These are phyloP conservation scores for Otis tarda DNA, from an alignment of 2,113 vertebrate genomes.

Conservation along the genomic window DNA sequence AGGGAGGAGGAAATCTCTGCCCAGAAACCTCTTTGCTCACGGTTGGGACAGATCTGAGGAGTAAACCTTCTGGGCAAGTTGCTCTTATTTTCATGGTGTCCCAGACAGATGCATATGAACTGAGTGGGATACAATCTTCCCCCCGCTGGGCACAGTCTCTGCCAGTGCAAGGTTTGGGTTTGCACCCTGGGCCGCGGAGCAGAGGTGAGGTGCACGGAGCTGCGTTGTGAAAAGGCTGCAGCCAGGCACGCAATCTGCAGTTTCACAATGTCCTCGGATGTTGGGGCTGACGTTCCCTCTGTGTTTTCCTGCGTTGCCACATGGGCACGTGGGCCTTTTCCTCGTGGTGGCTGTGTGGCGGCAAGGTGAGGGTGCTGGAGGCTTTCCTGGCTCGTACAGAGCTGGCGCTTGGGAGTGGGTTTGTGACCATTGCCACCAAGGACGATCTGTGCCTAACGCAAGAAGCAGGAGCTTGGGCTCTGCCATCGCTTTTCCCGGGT, in stretches of 20 bases:
- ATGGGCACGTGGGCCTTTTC: background rate
- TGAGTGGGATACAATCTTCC: background rate
- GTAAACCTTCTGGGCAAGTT: background rate
- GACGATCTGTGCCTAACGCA: fast-evolving
- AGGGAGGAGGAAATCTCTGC: background rate
- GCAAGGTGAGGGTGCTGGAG: background rate
- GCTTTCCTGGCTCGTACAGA: background rate
- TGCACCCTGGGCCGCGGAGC: background rate
- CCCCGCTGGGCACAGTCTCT: background rate
- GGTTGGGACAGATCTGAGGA: fast-evolving
- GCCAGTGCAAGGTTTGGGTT: background rate
- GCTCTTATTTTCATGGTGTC: background rate
- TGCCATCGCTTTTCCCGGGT: background rate
- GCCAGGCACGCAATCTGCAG: background rate
- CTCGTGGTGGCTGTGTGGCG: background rate
- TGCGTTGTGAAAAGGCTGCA: background rate
- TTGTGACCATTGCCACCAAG: fast-evolving
- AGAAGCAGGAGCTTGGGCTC: background rate
- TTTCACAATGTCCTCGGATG: background rate
- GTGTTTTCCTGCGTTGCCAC: background rate
- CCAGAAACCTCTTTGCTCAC: fast-evolving
- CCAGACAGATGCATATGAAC: fast-evolving
- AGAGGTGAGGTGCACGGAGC: background rate
- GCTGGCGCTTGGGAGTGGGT: background rate
- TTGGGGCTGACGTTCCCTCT: background rate